Conservation (phyloP, 2,888 invertebrate species). For the Epiperipatus broadwayi region DNA sequence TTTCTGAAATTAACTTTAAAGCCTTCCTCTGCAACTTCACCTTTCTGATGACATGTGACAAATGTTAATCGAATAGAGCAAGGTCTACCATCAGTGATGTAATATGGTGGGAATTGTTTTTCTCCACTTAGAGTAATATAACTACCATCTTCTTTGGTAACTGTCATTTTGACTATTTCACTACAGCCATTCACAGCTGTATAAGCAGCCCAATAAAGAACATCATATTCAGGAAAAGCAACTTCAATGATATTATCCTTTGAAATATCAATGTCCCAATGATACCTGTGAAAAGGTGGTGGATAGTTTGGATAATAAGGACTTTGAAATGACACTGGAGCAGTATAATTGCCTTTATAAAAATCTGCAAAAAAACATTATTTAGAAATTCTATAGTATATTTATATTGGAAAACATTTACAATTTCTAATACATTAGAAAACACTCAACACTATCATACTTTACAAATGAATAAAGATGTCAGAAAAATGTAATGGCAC, state of each 20-base stretch:
- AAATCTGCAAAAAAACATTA: slow-evolving; percentile 17
- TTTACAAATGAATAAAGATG: no score
- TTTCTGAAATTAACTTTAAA: slow-evolving; percentile 19
- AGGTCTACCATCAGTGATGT: slow-evolving; percentile 19
- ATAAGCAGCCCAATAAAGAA: slow-evolving; percentile 20
- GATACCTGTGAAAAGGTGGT: slow-evolving; percentile 19
- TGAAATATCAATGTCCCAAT: slow-evolving; percentile 19
- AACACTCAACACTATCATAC: no score
- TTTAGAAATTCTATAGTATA: no score
- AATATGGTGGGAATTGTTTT: slow-evolving; percentile 20
- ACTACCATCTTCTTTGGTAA: slow-evolving; percentile 14
- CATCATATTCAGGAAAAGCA: slow-evolving; percentile 21
- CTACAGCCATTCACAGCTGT: slow-evolving; percentile 19
- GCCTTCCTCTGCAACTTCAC: slow-evolving; percentile 16
- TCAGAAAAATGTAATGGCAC: no score
- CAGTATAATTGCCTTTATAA: slow-evolving; percentile 16
- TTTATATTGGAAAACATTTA: no score
- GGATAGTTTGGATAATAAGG: slow-evolving; percentile 19
- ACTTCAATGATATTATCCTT: slow-evolving; percentile 19
- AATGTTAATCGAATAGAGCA: slow-evolving; percentile 18
- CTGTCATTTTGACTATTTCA: slow-evolving; percentile 15
- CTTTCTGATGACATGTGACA: slow-evolving; percentile 20
- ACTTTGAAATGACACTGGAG: slow-evolving; percentile 18
- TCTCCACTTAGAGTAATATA: slow-evolving; percentile 16
- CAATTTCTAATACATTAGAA: no score